These are phyloP conservation scores for Pollimyrus isidori DNA, from an alignment of 2,113 vertebrate species.

Conservation along the genomic window DNA sequence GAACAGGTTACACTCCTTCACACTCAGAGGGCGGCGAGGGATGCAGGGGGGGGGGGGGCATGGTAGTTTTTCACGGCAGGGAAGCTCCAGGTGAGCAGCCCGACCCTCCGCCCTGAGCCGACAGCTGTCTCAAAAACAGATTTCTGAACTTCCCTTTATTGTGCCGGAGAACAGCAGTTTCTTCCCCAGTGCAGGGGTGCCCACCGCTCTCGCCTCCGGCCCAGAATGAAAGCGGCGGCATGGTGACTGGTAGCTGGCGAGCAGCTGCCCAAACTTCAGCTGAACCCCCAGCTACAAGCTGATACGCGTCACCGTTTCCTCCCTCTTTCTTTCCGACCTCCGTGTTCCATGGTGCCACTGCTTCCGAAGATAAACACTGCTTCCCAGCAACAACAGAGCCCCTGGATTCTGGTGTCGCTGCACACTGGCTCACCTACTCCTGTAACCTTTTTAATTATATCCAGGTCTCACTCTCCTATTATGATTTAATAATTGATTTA, in stretches of 20 bases:
- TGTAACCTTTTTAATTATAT: slow-evolving; percentile 7
- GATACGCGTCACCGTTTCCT: not conserved
- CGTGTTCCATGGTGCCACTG: not conserved
- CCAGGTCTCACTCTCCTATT: slow-evolving; percentile 15
- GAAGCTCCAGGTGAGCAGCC: not conserved
- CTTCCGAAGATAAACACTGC: not conserved
- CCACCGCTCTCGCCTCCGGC: not conserved
- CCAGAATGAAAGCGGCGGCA: not conserved
- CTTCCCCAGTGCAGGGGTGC: not conserved
- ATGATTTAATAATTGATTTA: slow-evolving; percentile 33
- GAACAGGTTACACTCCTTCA: slow-evolving; percentile 33
- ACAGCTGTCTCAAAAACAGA: not conserved
- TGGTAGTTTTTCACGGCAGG: not conserved
- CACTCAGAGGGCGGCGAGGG: not conserved
- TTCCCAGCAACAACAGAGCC: not conserved
- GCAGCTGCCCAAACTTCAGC: not conserved
- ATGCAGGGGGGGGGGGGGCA: not conserved
- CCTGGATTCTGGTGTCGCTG: not conserved
- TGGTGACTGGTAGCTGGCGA: not conserved
- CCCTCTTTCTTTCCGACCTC: not conserved
- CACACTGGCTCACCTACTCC: not conserved
- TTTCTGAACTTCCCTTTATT: not conserved
- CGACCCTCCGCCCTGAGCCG: not conserved
- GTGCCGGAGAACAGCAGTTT: not conserved
- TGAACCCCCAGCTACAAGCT: not conserved